Conservation (phyloP, 1,140 invertebrate genomes). For the Bathynomus jamesi region DNA sequence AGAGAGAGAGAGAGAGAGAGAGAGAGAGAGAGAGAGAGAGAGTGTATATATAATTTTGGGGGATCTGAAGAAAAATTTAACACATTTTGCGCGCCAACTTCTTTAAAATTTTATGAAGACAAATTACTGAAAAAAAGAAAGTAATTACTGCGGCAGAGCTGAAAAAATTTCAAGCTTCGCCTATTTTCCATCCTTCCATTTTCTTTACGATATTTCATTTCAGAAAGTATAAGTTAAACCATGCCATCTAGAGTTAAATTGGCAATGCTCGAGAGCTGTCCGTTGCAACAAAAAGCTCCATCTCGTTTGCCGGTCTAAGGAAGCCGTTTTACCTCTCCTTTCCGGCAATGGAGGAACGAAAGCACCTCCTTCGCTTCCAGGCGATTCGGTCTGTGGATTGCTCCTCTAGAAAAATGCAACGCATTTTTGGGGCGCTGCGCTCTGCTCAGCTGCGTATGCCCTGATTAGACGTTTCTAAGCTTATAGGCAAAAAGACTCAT, state of each 20-base stretch:
- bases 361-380: neutral
- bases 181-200: neutral
- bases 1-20: neutral
- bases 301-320: neutral
- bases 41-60: neutral
- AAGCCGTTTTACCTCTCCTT: neutral
- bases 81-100: neutral
- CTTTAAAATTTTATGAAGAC: slow-evolving; percentile 1
- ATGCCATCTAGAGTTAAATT: neutral
- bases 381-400: neutral
- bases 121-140: neutral
- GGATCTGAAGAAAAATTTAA: neutral
- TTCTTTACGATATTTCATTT: neutral
- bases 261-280: neutral
- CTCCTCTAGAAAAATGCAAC: neutral
- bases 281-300: neutral
- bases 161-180: neutral
- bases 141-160: neutral
- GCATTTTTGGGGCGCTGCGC: neutral
- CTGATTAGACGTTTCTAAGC: neutral
- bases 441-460: neutral
- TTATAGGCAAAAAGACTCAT: slow-evolving; percentile 1
- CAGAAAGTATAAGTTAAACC: neutral
- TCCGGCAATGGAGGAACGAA: neutral
- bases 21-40: neutral